phyloP scores from a whole-genome alignment of 2,888 invertebrate genomes.

The Acronicta alni region DNA sequence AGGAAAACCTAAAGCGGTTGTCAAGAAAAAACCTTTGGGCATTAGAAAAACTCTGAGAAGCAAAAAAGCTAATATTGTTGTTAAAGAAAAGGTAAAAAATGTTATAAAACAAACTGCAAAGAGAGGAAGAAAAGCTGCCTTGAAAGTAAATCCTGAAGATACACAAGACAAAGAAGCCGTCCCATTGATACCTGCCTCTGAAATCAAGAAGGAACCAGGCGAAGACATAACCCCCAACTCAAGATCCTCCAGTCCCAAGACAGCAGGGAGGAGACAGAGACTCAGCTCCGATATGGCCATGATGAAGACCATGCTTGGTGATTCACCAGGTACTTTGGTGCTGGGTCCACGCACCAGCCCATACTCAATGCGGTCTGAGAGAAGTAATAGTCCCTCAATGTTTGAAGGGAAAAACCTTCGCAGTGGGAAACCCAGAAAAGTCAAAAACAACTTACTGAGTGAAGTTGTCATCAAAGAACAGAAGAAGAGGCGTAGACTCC shows the following conservation, averaged over 20 bases:
- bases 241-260: slow-evolving; percentile 85
- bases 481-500: slow-evolving; percentile 86
- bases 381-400: slow-evolving; percentile 86
- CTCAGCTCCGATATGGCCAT: slow-evolving; percentile 84
- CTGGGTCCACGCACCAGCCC: slow-evolving; percentile 87
- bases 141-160: slow-evolving; percentile 73
- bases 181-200: slow-evolving; percentile 80
- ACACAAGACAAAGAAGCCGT: slow-evolving; percentile 79
- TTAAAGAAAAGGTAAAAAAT: slow-evolving; percentile 79
- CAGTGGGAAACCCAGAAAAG: slow-evolving; percentile 91
- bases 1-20: slow-evolving; percentile 78
- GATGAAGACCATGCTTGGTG: slow-evolving; percentile 84
- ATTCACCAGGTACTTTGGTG: slow-evolving; percentile 77
- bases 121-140: slow-evolving; percentile 77
- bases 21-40: slow-evolving; percentile 83
- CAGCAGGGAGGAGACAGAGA: slow-evolving; percentile 80
- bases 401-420: slow-evolving; percentile 89
- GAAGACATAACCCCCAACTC: slow-evolving; percentile 81
- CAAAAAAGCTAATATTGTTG: slow-evolving; percentile 75
- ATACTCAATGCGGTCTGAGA: slow-evolving; percentile 90
- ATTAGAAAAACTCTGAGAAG: slow-evolving; percentile 83
- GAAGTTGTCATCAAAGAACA: slow-evolving; percentile 89
- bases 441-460: slow-evolving; percentile 87
- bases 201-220: slow-evolving; percentile 84
- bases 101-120: slow-evolving; percentile 74